Conservation (phyloP, 2,888 invertebrate species). For the Leucozona laternaria region DNA sequence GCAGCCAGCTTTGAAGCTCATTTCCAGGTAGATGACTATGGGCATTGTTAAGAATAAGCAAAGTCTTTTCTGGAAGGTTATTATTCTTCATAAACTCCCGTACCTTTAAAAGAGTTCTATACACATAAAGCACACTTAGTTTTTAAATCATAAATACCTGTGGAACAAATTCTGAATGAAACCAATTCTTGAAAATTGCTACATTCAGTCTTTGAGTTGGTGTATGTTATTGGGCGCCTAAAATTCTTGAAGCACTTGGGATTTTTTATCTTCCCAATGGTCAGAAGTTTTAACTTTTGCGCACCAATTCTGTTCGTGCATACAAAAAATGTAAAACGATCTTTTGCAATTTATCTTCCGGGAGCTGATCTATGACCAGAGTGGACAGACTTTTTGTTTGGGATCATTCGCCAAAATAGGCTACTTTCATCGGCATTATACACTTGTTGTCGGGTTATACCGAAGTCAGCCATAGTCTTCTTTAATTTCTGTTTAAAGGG, state of each 20-base stretch:
- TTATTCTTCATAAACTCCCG: slow-evolving; percentile 1
- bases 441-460: no score
- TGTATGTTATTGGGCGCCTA: neutral
- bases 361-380: no score
- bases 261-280: neutral
- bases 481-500: neutral
- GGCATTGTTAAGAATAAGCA: neutral
- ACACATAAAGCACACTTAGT: no score
- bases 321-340: no score
- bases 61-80: neutral
- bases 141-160: no score
- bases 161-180: no score
- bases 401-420: neutral
- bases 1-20: neutral
- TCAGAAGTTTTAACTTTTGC: no score
- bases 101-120: no score
- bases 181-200: neutral
- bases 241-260: neutral
- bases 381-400: neutral
- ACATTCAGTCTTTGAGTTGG: neutral
- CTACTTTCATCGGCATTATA: no score
- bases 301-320: no score
- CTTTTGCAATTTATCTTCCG: no score
- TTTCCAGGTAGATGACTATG: neutral
- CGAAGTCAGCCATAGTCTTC: neutral